Evolutionary conservation across 64 coral and sea anemone genomes (phyloP), one percentile per base, ranked within the genome.

Genomic region (Hydrozoanthus tunicans): DNA sequence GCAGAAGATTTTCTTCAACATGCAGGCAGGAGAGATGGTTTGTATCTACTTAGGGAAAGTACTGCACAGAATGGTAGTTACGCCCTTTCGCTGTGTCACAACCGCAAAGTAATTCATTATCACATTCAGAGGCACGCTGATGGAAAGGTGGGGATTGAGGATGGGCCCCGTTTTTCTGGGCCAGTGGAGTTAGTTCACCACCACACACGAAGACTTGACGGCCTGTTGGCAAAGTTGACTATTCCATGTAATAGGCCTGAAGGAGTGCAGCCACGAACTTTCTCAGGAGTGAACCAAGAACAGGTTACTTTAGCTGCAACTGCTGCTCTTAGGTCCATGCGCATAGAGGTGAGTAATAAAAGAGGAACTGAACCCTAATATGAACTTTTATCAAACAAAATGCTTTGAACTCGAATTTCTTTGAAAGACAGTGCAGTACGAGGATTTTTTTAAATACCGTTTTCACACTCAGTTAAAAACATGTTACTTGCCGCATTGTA

Each of bases 61-160:
- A 92, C 91, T 58, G 83, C 92, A 5, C 93, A 93, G 54, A 85
- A 88, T 56, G 95, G 95, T 71, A 96, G 95, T 53, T 96, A 94
- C 79, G 95, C 95, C 32, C 90, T 96, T 52, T 96, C 95, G 4
- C 72, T 96, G 83, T 96, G 92, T 53, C 89, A 94, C 54, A 96
- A 96, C 27, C 80, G 77, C 78, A 96, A 94, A 54, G 92, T 96
- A 61, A 96, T 96, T n/a, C 95, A 96, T 78, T 96, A 96, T 62
- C 95, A 96, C 60, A 93, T 93, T 67, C 95, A 94, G 51, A 52
- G 95, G 51, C 92, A 94, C 56, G 32, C 95, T 64, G 95, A 96
- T 85, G 95, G 95, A 2, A 91, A 89, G 51, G 92, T 96, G 3
- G 95, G 89, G 4, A 96, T 96, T 58, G 95, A 96, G 81, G 95